phyloP scores from a whole-genome alignment of 1,140 invertebrate species.

The Drosophila sp. region DNA sequence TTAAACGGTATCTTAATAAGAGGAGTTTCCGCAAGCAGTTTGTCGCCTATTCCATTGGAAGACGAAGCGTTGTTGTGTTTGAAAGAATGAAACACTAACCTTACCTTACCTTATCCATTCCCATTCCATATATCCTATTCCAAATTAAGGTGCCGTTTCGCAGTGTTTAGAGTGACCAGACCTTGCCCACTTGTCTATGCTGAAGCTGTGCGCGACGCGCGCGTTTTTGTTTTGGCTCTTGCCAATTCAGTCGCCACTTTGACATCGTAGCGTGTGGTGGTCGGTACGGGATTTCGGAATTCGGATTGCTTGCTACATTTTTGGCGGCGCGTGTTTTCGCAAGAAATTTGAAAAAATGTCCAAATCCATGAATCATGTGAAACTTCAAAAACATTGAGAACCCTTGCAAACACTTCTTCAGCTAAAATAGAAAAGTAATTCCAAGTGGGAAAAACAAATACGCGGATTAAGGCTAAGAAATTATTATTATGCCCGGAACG shows the following conservation, averaged over 20 bases:
- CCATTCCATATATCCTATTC: background rate
- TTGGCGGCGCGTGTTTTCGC: slow-evolving; percentile 37
- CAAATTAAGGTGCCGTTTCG: too few species aligned
- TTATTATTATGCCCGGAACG: slow-evolving; percentile 12
- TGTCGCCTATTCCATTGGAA: too few species aligned
- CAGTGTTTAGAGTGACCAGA: too few species aligned
- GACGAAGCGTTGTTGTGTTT: too few species aligned
- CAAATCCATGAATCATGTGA: background rate
- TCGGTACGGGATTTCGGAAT: slow-evolving; percentile 11
- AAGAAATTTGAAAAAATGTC: background rate
- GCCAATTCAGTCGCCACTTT: slow-evolving; percentile 53
- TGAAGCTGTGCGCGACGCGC: slow-evolving; percentile 10
- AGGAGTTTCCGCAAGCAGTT: too few species aligned
- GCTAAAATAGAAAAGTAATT: background rate
- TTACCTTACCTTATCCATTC: too few species aligned
- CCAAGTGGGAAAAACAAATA: background rate
- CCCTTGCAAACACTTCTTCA: background rate
- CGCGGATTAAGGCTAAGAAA: too few species aligned
- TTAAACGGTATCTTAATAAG: too few species aligned
- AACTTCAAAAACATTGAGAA: slow-evolving; percentile 3
- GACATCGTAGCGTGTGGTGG: slow-evolving; percentile 54
- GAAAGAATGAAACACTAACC: too few species aligned
- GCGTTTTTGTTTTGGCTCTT: slow-evolving; percentile 1
- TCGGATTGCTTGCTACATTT: background rate
- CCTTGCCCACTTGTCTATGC: too few species aligned